Conservation (phyloP, 2,888 invertebrate genomes). For the Harpalus rufipes region DNA sequence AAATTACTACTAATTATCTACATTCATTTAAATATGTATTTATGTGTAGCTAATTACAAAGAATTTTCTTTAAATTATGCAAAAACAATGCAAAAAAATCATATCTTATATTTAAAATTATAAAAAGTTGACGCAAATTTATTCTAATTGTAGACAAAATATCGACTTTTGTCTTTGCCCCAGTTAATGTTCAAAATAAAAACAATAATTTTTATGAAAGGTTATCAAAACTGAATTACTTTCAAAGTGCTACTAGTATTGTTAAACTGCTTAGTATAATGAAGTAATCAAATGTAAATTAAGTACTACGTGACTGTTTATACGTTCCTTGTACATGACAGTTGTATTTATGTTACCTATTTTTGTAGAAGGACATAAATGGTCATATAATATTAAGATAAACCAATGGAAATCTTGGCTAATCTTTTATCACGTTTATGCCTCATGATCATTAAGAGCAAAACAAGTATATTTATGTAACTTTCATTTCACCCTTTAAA, state of each 20-base stretch:
- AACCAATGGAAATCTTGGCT: conserved; percentile 8
- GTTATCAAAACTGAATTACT: background rate
- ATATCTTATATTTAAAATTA: background rate
- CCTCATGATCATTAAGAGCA: background rate
- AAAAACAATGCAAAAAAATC: background rate
- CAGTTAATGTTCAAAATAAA: background rate
- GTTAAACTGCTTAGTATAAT: no score
- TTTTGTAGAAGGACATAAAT: background rate
- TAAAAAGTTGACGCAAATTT: background rate
- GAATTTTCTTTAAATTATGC: no score
- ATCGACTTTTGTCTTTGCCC: conserved; percentile 2
- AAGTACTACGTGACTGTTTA: background rate
- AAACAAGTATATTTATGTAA: conserved; percentile 8
- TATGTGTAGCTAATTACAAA: no score
- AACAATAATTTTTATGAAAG: conserved; percentile 14
- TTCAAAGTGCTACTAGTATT: no score
- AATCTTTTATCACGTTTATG: conserved; percentile 20
- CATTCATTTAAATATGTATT: background rate
- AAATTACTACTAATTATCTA: background rate
- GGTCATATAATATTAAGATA: conserved; percentile 12
- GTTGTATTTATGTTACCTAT: background rate
- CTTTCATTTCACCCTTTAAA: background rate
- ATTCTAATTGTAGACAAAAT: background rate
- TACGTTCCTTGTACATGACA: background rate
- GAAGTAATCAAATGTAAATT: background rate